Evolutionary conservation across 2,797 vertebrate genomes (phyloP).

Genomic region (Pangasius sanitwongsei): DNA sequence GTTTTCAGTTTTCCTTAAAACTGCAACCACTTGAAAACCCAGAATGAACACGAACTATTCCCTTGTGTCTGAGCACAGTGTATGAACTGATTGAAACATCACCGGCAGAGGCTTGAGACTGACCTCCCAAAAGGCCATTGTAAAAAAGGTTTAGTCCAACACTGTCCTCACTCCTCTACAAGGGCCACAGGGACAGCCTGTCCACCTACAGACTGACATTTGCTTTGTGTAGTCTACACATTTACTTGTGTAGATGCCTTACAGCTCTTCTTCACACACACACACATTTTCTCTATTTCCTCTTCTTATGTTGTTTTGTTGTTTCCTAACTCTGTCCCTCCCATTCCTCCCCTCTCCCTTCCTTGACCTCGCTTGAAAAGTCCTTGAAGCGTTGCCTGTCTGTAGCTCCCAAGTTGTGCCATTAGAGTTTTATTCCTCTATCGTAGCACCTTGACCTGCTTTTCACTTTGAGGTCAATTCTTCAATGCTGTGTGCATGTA

Average conservation of each 20-base stretch:
- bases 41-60: background rate
- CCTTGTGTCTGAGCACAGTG: background rate
- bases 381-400: conserved; percentile 14
- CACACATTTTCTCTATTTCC: conserved; percentile 5
- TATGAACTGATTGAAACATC: conserved; percentile 31
- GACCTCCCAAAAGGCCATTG: conserved; percentile 20
- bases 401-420: conserved; percentile 26
- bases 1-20: background rate
- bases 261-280: background rate
- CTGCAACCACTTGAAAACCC: background rate
- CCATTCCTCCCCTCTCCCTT: conserved; percentile 2
- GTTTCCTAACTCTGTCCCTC: background rate
- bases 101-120: background rate
- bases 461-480: conserved; percentile 5
- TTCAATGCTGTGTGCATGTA: conserved; percentile 5
- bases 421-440: conserved; percentile 22
- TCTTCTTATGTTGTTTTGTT: background rate
- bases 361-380: conserved; percentile 2
- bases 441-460: conserved; percentile 41
- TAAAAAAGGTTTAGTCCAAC: conserved; percentile 7
- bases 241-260: background rate
- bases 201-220: conserved; percentile 14
- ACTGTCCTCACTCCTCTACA: background rate
- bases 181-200: background rate
- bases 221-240: conserved; percentile 4